phyloP scores from a whole-genome alignment of 2,797 vertebrate genomes.

The Coranthus polyacanthus region DNA sequence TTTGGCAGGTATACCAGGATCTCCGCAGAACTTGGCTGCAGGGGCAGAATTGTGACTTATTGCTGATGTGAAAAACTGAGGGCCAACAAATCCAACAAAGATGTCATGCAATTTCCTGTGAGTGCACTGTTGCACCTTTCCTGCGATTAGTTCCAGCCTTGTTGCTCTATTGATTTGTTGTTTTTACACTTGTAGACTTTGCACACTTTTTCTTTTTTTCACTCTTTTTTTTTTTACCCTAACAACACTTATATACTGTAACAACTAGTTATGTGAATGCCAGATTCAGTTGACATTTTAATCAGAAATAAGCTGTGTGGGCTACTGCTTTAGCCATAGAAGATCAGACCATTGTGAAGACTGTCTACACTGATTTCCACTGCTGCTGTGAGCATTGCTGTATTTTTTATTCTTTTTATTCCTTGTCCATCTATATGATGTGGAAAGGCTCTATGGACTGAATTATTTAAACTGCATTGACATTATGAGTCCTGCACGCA shows the following conservation, averaged over 20 bases:
- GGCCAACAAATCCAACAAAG: slow-evolving; percentile 23
- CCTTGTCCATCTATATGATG: slow-evolving; percentile 37
- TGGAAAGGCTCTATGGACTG: too few relatives aligned
- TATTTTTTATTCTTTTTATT: slow-evolving; percentile 46
- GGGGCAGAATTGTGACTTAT: slow-evolving; percentile 22
- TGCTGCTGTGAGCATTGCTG: slow-evolving; percentile 21
- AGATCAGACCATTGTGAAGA: slow-evolving; percentile 33
- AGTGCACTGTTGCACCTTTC: background rate
- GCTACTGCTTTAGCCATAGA: slow-evolving; percentile 40
- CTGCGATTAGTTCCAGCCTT: background rate
- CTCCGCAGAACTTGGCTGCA: slow-evolving; percentile 96
- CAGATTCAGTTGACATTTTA: slow-evolving; percentile 28
- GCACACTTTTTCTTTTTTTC: too few relatives aligned
- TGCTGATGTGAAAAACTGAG: slow-evolving; percentile 24
- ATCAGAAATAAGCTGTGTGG: slow-evolving; percentile 52
- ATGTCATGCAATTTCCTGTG: slow-evolving; percentile 16
- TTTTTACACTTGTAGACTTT: slow-evolving; percentile 30
- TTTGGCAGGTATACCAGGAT: slow-evolving; percentile 90
- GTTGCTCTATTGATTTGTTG: background rate
- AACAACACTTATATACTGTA: slow-evolving; percentile 19
- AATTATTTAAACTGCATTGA: slow-evolving; percentile 54
- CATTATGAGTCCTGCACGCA: slow-evolving; percentile 26
- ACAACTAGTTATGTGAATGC: slow-evolving; percentile 17
- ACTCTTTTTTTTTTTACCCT: too few relatives aligned
- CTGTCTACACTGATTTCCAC: slow-evolving; percentile 26